Evolutionary conservation across 2,113 vertebrate genomes (phyloP).

Genomic region (Mustela lutreola): DNA sequence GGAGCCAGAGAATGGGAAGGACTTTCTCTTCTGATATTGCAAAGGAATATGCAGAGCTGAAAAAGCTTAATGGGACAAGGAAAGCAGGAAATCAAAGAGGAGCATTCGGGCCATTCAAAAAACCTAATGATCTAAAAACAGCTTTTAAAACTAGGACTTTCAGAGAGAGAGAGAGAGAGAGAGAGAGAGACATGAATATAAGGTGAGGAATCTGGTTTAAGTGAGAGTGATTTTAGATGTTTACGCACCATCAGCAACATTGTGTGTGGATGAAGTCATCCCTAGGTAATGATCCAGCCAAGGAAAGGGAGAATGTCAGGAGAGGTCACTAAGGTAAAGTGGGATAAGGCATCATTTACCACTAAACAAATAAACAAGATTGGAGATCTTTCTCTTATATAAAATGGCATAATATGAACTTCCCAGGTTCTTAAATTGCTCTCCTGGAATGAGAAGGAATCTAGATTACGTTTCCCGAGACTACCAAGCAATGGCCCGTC

Average conservation of each 20-base stretch:
- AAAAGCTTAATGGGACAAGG: not conserved
- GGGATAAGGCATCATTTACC: not conserved
- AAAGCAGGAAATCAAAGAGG: not conserved
- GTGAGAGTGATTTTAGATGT: not conserved
- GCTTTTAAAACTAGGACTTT: not conserved
- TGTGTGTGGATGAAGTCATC: not conserved
- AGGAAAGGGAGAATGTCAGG: not conserved
- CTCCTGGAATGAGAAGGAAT: not conserved
- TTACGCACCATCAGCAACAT: not conserved
- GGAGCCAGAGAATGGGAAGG: not conserved
- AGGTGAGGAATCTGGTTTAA: not conserved
- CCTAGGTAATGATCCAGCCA: not conserved
- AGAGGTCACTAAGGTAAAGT: not conserved
- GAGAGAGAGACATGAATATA: not conserved
- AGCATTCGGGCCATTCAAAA: not conserved
- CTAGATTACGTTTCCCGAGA: not conserved
- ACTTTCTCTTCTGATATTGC: not conserved
- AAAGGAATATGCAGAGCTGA: not conserved
- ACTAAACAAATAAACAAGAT: not conserved
- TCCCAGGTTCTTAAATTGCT: not conserved
- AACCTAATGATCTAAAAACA: not conserved
- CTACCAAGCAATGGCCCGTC: not conserved
- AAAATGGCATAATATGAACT: not conserved
- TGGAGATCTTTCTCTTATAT: not conserved
- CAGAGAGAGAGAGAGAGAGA: not conserved